Evolutionary conservation across 2,113 vertebrate species (phyloP), one percentile per base, ranked within the genome.

Genomic region (Ochotona curzoniae): DNA sequence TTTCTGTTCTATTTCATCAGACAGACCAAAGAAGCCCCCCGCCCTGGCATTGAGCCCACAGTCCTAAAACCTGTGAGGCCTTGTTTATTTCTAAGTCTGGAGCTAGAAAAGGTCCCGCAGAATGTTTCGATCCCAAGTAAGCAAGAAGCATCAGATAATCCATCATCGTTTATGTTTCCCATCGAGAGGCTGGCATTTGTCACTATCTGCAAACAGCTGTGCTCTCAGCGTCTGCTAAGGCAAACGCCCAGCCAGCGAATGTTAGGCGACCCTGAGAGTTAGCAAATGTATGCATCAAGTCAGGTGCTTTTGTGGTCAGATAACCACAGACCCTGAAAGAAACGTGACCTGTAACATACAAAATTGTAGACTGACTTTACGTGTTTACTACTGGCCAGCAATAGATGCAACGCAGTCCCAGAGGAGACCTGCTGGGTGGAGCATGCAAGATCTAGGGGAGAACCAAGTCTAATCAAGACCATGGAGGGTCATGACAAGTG

Each of bases 31-130:
- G 93, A 96, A 15, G 14, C 28, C 90, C 67, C 25, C 26, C 4
- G 38, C 38, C 15, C 90, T 91, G 97, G 92, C 84, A 80, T 80
- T 11, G 23, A 95, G 80, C 75, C 83, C 73, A 51, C 4, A 51
- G 80, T 82, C 93, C 67, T 95, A 91, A 91, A 2, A 18, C 51
- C 35, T 94, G 88, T 92, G 88, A 91, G 96, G 44, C 26, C 93
- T 47, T 1, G 1, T 95, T 95, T 97, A 79, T 94, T 95, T 96
- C 88, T 89, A 93, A 96, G 93, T 78, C 87, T 90, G 51, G 82
- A 91, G 75, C 92, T 92, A 75, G 64, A 69, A 23, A 82, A 87
- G 61, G 79, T 86, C 96, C 90, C 66, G 85, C 83, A 94, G 90
- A 93, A 94, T 85, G 66, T 93, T 94, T 93, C 83, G 32, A 26